Evolutionary conservation across 2,797 vertebrate species (phyloP).

Genomic region (Nannoperca obscura): DNA sequence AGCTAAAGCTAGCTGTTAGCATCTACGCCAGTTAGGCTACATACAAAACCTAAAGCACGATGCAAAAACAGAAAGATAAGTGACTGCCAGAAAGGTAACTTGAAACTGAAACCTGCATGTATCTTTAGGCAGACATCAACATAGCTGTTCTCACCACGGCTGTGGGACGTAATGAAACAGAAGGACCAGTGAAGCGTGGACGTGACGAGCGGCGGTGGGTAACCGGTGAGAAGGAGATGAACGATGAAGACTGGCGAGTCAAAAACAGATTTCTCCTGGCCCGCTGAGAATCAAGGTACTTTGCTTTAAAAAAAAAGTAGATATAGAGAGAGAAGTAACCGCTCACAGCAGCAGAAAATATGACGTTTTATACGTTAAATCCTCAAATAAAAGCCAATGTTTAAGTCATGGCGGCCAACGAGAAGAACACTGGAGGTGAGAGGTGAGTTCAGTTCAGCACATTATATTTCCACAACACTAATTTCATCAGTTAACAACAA

Average conservation of each 20-base stretch:
- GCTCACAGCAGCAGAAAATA: background rate
- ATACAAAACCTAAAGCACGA: background rate
- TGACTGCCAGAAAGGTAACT: background rate
- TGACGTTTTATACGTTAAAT: background rate
- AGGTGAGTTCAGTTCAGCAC: no score
- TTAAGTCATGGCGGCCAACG: background rate
- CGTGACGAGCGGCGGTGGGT: constrained; percentile 17
- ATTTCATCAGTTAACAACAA: background rate
- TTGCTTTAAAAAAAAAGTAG: no score
- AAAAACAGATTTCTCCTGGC: constrained; percentile 23
- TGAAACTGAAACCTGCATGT: constrained; percentile 16
- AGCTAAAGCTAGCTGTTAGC: constrained; percentile 45
- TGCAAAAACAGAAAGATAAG: background rate
- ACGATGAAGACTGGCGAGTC: constrained; percentile 10
- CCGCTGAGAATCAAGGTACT: constrained; percentile 14
- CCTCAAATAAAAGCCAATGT: background rate
- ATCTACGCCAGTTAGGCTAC: constrained; percentile 18
- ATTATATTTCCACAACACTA: no score
- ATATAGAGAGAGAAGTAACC: background rate
- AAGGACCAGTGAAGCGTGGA: constrained; percentile 34
- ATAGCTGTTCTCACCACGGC: constrained; percentile 12
- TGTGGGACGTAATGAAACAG: constrained; percentile 46
- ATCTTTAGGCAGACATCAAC: constrained; percentile 7
- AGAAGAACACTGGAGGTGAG: background rate
- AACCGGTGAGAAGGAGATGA: constrained; percentile 20